phyloP scores from a whole-genome alignment of 2,888 invertebrate species.

The Aphidius colemani region DNA sequence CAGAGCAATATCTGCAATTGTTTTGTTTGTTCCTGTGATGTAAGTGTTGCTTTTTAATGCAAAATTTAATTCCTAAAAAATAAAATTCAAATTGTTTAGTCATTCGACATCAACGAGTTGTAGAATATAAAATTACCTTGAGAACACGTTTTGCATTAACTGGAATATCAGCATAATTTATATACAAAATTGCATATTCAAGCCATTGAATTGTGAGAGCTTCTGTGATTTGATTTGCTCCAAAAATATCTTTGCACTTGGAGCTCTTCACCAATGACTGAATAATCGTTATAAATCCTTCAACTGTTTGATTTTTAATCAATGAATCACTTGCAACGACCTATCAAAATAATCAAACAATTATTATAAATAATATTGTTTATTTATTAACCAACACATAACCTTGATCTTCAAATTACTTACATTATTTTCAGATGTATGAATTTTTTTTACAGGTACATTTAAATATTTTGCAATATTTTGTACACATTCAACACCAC shows the following conservation, averaged over 20 bases:
- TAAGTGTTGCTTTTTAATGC: slow-evolving; percentile 64
- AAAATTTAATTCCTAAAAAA: slow-evolving; percentile 64
- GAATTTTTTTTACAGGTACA: slow-evolving; percentile 42
- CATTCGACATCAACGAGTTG: not conserved
- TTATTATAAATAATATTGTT: not conserved
- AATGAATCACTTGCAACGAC: slow-evolving; percentile 40
- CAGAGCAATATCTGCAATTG: slow-evolving; percentile 72
- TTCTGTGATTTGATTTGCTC: slow-evolving; percentile 44
- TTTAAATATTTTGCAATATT: slow-evolving; percentile 51
- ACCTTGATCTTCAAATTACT: slow-evolving; percentile 29
- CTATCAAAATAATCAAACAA: slow-evolving; percentile 31
- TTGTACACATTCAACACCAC: slow-evolving; percentile 50
- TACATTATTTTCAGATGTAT: slow-evolving; percentile 50
- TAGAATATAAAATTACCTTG: slow-evolving; percentile 55
- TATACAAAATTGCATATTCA: slow-evolving; percentile 67
- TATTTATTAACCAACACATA: no score
- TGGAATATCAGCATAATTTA: slow-evolving; percentile 62
- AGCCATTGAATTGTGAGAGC: slow-evolving; percentile 66
- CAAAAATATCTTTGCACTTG: slow-evolving; percentile 40
- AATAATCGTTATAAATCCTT: slow-evolving; percentile 53
- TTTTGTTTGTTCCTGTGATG: slow-evolving; percentile 64
- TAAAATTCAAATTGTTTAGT: not conserved
- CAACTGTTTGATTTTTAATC: slow-evolving; percentile 40
- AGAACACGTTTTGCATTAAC: slow-evolving; percentile 62
- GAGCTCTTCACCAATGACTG: slow-evolving; percentile 47